Evolutionary conservation across 1,140 invertebrate species (phyloP).

Genomic region (Augochlora pura): DNA sequence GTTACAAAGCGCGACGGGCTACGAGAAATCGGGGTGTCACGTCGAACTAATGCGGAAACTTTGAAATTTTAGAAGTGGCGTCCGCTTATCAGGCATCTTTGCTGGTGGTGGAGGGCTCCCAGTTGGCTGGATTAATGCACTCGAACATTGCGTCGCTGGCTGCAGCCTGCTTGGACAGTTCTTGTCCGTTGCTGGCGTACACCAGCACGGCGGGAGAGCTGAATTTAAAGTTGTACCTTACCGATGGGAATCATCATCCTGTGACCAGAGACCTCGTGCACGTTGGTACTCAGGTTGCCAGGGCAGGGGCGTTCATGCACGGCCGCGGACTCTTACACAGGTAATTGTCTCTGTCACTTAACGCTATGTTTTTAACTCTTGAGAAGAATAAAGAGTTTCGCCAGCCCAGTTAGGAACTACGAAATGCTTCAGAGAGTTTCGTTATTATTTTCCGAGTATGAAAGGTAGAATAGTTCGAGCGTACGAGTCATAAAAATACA

Average conservation of each 20-base stretch:
- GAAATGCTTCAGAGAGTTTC: no score
- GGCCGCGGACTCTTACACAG: slow-evolving; percentile 92
- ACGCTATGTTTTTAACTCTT: not conserved
- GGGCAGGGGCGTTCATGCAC: slow-evolving; percentile 94
- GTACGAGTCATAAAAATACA: no score
- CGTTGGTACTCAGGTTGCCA: slow-evolving; percentile 92
- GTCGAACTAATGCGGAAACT: not conserved
- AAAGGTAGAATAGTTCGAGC: no score
- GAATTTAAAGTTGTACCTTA: slow-evolving; percentile 92
- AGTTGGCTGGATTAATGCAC: slow-evolving; percentile 90
- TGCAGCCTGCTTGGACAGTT: slow-evolving; percentile 89
- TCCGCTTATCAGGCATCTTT: slow-evolving; percentile 90
- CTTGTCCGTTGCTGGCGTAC: slow-evolving; percentile 89
- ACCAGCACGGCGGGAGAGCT: slow-evolving; percentile 88
- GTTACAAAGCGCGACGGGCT: not conserved
- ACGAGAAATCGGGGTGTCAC: no score
- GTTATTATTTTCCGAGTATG: no score
- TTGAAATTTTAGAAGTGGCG: slow-evolving; percentile 85
- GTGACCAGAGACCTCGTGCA: slow-evolving; percentile 93
- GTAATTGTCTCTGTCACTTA: slow-evolving; percentile 49
- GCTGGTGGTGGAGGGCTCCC: slow-evolving; percentile 90
- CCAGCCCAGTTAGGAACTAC: no score
- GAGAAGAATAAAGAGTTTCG: no score
- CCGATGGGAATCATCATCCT: slow-evolving; percentile 83
- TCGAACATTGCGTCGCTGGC: slow-evolving; percentile 91